A percentile compares a stretch with the other conserved stretches of the same genome.
Evolutionary conservation across 2,888 invertebrate species (phyloP).

Genomic region (Sussaba pulchella): DNA sequence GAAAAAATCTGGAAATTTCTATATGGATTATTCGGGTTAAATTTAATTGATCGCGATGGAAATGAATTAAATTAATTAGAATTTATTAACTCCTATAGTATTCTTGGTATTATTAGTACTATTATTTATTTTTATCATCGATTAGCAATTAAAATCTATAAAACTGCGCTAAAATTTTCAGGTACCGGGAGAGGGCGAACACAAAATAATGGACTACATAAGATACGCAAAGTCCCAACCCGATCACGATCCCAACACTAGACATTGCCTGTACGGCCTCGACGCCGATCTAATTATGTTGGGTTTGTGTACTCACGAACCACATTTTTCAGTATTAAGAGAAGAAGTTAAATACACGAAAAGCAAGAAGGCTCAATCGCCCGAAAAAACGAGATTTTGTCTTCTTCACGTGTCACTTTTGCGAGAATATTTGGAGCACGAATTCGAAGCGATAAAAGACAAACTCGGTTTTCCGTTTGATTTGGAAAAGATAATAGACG

Average conservation of each 20-base stretch:
- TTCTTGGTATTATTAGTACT: no score
- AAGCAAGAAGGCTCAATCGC: constrained; percentile 88
- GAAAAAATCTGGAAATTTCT: no score
- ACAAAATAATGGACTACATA: constrained; percentile 99
- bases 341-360: constrained; percentile 96
- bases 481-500: constrained; percentile 96
- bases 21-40: background rate
- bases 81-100: no score
- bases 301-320: constrained; percentile 97
- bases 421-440: constrained; percentile 96
- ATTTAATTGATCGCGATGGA: no score
- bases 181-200: constrained; percentile 99
- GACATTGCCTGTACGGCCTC: constrained; percentile 98
- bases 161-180: constrained; percentile 78
- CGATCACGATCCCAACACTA: constrained; percentile 94
- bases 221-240: constrained; percentile 93
- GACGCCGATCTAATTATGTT: constrained; percentile 99
- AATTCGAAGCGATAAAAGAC: constrained; percentile 91
- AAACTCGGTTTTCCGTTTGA: constrained; percentile 91
- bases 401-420: constrained; percentile 96
- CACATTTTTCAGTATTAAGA: constrained; percentile 96
- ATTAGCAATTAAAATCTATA: no score
- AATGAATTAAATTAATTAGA: no score
- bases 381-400: constrained; percentile 97
- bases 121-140: no score